These are phyloP conservation scores for Bradynema listronoti DNA, from an alignment of 1,140 invertebrate species.

Conservation along the genomic window DNA sequence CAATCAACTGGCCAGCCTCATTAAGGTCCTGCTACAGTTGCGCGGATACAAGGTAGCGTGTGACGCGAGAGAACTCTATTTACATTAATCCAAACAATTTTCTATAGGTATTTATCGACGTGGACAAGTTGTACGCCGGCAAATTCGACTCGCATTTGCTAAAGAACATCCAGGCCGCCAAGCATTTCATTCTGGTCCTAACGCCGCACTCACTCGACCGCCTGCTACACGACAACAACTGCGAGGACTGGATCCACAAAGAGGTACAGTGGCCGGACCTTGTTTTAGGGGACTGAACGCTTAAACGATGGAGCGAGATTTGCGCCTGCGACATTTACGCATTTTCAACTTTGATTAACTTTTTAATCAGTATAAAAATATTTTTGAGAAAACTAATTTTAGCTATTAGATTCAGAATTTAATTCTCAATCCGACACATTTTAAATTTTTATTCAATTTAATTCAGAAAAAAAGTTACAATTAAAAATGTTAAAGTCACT, in stretches of 20 bases:
- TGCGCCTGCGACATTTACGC: too few species aligned
- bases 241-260: slow-evolving; percentile 97
- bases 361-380: too few species aligned
- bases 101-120: slow-evolving; percentile 85
- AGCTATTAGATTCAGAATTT: too few species aligned
- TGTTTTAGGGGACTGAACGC: slow-evolving; percentile 1
- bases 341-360: too few species aligned
- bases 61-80: slow-evolving; percentile 7
- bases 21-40: slow-evolving; percentile 83
- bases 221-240: slow-evolving; percentile 80
- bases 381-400: too few species aligned
- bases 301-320: too few species aligned
- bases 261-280: too few species aligned
- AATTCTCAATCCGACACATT: too few species aligned
- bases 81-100: slow-evolving; percentile 13
- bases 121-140: slow-evolving; percentile 85
- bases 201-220: slow-evolving; percentile 88
- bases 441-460: too few species aligned
- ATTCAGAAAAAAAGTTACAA: too few species aligned
- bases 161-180: slow-evolving; percentile 89
- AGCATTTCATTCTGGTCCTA: slow-evolving; percentile 89
- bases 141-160: slow-evolving; percentile 97
- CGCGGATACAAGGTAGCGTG: slow-evolving; percentile 65
- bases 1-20: slow-evolving; percentile 80
- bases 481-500: too few species aligned